Evolutionary conservation across 2,113 vertebrate genomes (phyloP), one percentile per base, ranked within the genome.

Genomic region (Oriolus oriolus): DNA sequence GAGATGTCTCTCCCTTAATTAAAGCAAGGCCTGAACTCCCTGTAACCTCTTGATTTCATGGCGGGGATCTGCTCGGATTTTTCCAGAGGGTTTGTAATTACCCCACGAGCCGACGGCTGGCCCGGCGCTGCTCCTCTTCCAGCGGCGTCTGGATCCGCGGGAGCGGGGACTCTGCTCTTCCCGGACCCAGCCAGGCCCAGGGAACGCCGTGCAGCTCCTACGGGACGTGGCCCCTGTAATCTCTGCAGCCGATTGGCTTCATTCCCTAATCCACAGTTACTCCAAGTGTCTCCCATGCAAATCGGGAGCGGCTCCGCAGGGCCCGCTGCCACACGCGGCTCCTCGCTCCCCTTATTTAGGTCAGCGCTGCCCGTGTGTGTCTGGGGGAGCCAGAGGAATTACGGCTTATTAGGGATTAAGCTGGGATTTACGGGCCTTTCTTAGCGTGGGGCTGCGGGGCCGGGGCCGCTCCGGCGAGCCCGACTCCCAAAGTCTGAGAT

Each of bases 21-120:
- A 98, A 98, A 98, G 97, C 97, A 97, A 76, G 28, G 84, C 79
- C 95, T 98, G 97, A 98, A 97, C 98, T 96, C 37, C 16, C 78
- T 13, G 94, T 96, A 96, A 97, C 97, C 97, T 71, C 92, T 24
- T 6, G 76, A 28, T 95, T 96, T 85, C 66, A 6, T 4, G 7
- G 96, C 65, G 31, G 95, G 95, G 93, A 94, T 86, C 87, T 33
- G 95, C 96, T 96, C 14, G 47, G 93, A 24, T 96, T 93, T 82
- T 93, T 85, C 87, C 91, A 17, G 41, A 42, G 95, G 88, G 65
- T 64, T 76, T 59, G 18, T 59, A 71, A 86, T 86, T 66, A 63
- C 90, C 95, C 92, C 84, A 15, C 33, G 19, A 60, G 90, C 87
- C 3, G 57, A 7, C 5, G 71, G 24, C 57, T 56, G 78, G 68